Base-by-base conservation (phyloP, 2,888 invertebrate species). In the Chironomus riparius region DNA sequence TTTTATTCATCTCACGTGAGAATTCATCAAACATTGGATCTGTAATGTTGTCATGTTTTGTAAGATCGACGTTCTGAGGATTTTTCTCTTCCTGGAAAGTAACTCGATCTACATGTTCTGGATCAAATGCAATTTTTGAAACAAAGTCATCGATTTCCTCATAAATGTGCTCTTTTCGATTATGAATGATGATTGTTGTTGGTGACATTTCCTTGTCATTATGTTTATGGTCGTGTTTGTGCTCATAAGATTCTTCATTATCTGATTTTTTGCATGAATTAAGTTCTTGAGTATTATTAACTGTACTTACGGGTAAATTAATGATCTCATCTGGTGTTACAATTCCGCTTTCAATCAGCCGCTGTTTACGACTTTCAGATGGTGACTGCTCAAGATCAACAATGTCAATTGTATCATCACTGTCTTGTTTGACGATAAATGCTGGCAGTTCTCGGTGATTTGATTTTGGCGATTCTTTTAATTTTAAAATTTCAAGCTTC, bases 401-500 rank as follows among this genome's bases (percentile, higher is more conserved):
- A 77, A 84, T 82, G 78, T 84, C 84, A 3, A 84, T 77, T 1
- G 83, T 79, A 76, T 85, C 85, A 76, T 84, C 84, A 47, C 85
- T 84, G 78, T 84, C 84, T 79, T 83, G 84, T 77, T 84, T 84
- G 77, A 84, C 84, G 48, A 84, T 81, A 56, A 83, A 84, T 74
- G 83, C 83, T 2, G 85, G 81, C 56, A 84, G 85, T 72, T 85
- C 84, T 76, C 83, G 81, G 77, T 88, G 84, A 5, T 87, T 85
- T 22, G 88, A 87, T 74, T 88, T 87, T 13, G 89, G 89, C n/a
- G 89, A 89, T 48, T 86, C 86, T 81, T 86, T 87, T 18, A 89
- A 81, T 77, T 86, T 86, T 78, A 89, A 83, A 78, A 89, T 89
- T 84, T 88, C 88, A 80, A 88, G 88, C 76, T 82, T 80, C 76